These are phyloP conservation scores for Tinea trinotella DNA, from an alignment of 2,888 invertebrate genomes.

Conservation along the genomic window DNA sequence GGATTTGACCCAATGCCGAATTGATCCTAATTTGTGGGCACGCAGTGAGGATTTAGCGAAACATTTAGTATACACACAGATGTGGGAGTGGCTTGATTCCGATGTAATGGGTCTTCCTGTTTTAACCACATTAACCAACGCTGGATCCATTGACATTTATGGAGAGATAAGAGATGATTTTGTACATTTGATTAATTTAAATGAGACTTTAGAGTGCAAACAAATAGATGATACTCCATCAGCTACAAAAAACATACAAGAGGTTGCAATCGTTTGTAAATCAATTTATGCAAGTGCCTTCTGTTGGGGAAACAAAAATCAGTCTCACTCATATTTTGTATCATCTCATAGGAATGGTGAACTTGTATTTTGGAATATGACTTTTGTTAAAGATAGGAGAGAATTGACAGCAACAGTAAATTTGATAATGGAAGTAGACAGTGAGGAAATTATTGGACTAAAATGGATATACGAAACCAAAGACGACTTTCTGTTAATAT, in stretches of 20 bases:
- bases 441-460: slow-evolving; percentile 36
- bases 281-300: slow-evolving; percentile 41
- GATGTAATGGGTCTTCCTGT: slow-evolving; percentile 31
- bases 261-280: no score
- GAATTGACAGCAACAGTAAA: neutral
- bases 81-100: slow-evolving; percentile 46
- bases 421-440: slow-evolving; percentile 20
- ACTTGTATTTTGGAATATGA: slow-evolving; percentile 44
- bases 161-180: slow-evolving; percentile 31
- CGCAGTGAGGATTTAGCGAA: slow-evolving; percentile 40
- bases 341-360: slow-evolving; percentile 48
- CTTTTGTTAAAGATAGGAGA: slow-evolving; percentile 15
- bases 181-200: slow-evolving; percentile 36
- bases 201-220: slow-evolving; percentile 31
- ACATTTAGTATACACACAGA: slow-evolving; percentile 36
- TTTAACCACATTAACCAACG: slow-evolving; percentile 47
- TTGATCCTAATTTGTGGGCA: slow-evolving; percentile 50
- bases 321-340: slow-evolving; percentile 36
- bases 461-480: slow-evolving; percentile 36
- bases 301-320: slow-evolving; percentile 40
- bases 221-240: no score
- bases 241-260: no score
- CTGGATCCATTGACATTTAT: slow-evolving; percentile 46
- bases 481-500: slow-evolving; percentile 34
- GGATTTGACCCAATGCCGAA: slow-evolving; percentile 44